phyloP scores from a whole-genome alignment of 2,113 vertebrate genomes.

The Cryptomyrus ogoouensis region DNA sequence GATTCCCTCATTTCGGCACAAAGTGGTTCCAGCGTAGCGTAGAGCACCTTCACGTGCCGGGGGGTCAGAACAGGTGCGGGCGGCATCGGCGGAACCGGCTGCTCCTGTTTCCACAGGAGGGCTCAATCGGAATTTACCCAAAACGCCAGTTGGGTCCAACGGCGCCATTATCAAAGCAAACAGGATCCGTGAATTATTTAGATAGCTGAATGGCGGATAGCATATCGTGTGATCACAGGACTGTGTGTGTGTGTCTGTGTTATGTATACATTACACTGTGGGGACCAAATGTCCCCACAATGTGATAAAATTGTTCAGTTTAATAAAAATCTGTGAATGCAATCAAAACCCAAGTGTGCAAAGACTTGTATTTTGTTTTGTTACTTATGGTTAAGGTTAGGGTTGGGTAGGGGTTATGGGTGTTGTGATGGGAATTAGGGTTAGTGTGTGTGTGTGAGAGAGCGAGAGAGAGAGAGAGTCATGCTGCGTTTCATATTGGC shows the following conservation, averaged over 20 bases:
- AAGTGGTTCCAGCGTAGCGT: background rate
- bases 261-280: background rate
- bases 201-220: background rate
- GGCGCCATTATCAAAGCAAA: background rate
- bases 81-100: background rate
- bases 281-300: background rate
- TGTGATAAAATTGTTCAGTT: background rate
- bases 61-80: background rate
- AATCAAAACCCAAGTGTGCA: background rate
- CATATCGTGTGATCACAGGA: background rate
- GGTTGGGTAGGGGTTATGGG: background rate
- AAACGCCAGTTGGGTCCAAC: background rate
- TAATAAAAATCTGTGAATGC: background rate
- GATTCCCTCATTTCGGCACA: background rate
- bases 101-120: background rate
- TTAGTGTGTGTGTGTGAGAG: background rate
- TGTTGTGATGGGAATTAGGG: background rate
- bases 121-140: background rate
- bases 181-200: background rate
- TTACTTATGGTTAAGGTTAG: background rate
- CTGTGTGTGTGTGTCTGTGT: background rate
- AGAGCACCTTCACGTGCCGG: background rate
- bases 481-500: slow-evolving; percentile 29
- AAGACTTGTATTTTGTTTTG: background rate
- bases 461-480: background rate